Percentiles rank a stretch among this genome's conserved stretches.
phyloP scores from a whole-genome alignment of 2,113 vertebrate species.

The Hydrochoerus hydrochaeris region DNA sequence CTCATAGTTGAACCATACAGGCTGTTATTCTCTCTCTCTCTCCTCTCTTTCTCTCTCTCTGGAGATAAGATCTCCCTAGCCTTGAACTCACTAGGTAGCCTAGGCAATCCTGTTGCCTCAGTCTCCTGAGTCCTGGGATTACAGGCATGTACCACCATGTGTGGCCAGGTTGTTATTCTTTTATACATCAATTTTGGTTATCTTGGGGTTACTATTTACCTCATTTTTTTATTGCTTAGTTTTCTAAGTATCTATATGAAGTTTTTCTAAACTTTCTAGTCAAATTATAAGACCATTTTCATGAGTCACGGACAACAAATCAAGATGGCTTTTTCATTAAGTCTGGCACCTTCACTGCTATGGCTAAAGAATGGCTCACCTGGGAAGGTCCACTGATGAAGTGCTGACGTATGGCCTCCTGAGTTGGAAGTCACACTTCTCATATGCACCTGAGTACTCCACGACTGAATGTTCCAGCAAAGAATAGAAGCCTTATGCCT shows the following conservation, averaged over 20 bases:
- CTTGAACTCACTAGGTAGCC: background rate
- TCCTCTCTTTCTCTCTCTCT: background rate
- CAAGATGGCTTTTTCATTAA: background rate
- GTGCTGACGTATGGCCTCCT: background rate
- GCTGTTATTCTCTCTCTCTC: background rate
- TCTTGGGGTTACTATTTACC: background rate
- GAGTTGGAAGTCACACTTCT: background rate
- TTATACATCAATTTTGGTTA: background rate
- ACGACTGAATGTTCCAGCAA: background rate
- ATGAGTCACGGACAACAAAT: background rate
- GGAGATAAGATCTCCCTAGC: background rate
- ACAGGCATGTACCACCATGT: background rate
- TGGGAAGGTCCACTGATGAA: rapidly evolving
- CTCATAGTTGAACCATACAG: background rate
- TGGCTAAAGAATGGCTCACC: background rate
- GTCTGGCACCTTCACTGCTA: background rate
- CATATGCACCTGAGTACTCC: background rate
- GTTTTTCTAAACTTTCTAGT: slow-evolving; percentile 29
- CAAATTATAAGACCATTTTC: background rate
- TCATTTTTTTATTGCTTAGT: background rate
- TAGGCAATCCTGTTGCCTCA: background rate
- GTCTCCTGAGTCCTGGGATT: background rate
- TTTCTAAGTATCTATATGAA: slow-evolving; percentile 24
- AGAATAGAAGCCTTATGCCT: background rate
- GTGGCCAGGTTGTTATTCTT: background rate